These are phyloP conservation scores for Scolopax mira DNA, from an alignment of 2,113 vertebrate species.

Conservation along the genomic window DNA sequence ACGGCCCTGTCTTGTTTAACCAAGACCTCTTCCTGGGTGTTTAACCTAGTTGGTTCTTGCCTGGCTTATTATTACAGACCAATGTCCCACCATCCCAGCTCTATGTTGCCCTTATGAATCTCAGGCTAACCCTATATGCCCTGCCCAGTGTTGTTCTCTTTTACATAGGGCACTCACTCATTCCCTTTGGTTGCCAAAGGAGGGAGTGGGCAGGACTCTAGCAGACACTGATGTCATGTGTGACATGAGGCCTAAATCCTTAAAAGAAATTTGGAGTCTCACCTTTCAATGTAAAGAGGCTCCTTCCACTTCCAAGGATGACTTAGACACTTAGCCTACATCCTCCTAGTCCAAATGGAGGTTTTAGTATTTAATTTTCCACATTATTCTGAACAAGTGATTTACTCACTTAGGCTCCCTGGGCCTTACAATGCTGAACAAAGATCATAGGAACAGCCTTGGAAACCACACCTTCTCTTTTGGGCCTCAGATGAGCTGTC, in stretches of 20 bases:
- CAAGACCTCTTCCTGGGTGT: not conserved
- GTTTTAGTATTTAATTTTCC: not conserved
- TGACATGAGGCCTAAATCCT: not conserved
- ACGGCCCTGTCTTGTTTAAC: not conserved
- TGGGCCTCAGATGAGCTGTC: not conserved
- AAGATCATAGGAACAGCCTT: not conserved
- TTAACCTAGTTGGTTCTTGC: not conserved
- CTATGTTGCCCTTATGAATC: not conserved
- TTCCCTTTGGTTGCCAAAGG: not conserved
- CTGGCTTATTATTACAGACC: not conserved
- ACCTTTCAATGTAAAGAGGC: not conserved
- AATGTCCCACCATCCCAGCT: not conserved
- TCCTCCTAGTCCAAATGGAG: not conserved
- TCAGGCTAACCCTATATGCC: not conserved
- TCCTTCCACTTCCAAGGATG: not conserved
- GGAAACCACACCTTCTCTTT: not conserved
- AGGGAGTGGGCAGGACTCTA: not conserved
- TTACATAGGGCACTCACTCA: not conserved
- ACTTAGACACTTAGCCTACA: not conserved
- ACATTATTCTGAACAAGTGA: not conserved
- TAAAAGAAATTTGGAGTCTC: not conserved
- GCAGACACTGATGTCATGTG: not conserved
- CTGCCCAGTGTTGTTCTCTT: not conserved
- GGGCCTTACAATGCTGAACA: not conserved
- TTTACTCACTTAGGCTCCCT: not conserved